Evolutionary conservation across 1,140 invertebrate species (phyloP), one percentile per base, ranked within the genome.

Genomic region (Cheumatopsyche charites): DNA sequence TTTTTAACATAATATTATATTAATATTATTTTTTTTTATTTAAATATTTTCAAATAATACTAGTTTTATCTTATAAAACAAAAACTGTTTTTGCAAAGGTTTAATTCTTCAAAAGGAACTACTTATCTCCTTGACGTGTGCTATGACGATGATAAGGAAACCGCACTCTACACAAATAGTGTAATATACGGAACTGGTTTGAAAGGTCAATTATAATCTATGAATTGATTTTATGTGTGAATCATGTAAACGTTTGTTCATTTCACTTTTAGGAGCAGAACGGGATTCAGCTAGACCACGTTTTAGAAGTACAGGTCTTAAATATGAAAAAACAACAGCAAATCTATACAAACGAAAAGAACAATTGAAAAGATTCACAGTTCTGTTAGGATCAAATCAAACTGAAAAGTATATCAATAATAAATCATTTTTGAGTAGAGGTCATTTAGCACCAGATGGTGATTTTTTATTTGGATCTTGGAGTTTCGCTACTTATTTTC

Each of bases 401-500:
- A 78, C 80, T 0, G 41, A 78, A 9, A 62, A 77, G 21, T 85
- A 82, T 68, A 77, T 85, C 7, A 80, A 75, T 25, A 70, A 66
- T 0, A 79, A 76, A 21, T 69, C 75, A 6, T 80, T 25, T 62
- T 68, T 85, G 0, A 67, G 82, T 0, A 77, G 81, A 23, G 86
- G 86, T 19, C 86, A 87, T 68, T 63, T 86, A 29, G 70, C 78
- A 0, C 82, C 85, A 0, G 84, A 84, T 73, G 79, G 77, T 6
- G 86, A 87, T 67, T 84, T 83, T 58, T 75, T 86, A 26, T 82
- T 81, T 42, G 82, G 79, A 1, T 45, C 77, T 0, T 78, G 81
- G 69, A 81, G 84, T 19, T 76, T 72, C 6, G 77, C 80, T 0
- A 85, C 82, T 0, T 87, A 85, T 67, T 86, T 83, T 72, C 87